Base-by-base conservation (phyloP, 2,113 vertebrate genomes). In the Fukomys damarensis region DNA sequence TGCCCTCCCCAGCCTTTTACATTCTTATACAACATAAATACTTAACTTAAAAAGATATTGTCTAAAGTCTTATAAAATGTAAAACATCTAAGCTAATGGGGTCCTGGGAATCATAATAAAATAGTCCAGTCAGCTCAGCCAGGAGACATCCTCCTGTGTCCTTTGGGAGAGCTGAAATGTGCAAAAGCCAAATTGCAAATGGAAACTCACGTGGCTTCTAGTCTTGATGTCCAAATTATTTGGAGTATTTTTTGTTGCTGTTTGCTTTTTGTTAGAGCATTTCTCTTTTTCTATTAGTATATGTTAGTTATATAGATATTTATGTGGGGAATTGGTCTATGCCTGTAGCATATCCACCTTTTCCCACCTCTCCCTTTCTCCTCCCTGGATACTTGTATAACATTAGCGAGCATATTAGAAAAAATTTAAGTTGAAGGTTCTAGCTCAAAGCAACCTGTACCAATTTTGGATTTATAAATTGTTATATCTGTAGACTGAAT, bases 191-290 rank as follows among this genome's bases (percentile, higher is more conserved):
- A 20, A 56, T 87, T 83, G 90, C 20, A 79, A 70, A 81, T 81
- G 52, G 80, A 89, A 94, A 80, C 68, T 19, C 35, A 58, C 79
- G 52, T 93, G 91, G 80, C 14, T 94, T 95, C 54, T 86, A 86
- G 52, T 86, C 58, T 65, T 77, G 59, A 86, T 86, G 68, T 7
- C 24, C 74, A 94, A 94, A 38, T 28, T 26, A 81, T 76, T 35
- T 54, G 85, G 56, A 13, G 61, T 87, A 66, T 68, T 86, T 95
- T 91, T 86, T 26, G 66, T 38, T 70, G 66, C 66, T 70, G 65
- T n/a, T 70, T 20, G 17, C 11, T 38, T 68, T 19, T 66, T 38
- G n/a, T 70, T 38, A n/a, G 17, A 68, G 19, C n/a, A 32, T 13
- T 43, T 74, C 22, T 43, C 38, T 43, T 72, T 72, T 72, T 11